phyloP scores from a whole-genome alignment of 2,113 vertebrate genomes.

The Romanogobio albipinnatus region DNA sequence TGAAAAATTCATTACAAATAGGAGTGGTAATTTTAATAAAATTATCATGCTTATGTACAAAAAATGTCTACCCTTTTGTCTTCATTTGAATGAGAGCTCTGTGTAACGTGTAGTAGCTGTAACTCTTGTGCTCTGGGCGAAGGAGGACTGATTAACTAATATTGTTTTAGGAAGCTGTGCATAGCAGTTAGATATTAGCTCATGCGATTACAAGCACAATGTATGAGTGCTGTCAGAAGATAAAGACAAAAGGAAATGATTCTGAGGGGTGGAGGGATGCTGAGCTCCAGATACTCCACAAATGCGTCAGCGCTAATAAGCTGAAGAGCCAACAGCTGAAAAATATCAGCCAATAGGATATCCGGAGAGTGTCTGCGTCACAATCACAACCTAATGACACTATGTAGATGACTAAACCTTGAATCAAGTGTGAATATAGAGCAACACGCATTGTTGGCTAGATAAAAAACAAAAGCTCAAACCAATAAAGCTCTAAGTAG shows the following conservation, averaged over 20 bases:
- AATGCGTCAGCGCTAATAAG: conserved; percentile 28
- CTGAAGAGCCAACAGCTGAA: conserved; percentile 22
- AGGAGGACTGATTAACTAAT: conserved; percentile 23
- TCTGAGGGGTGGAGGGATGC: conserved; percentile 8
- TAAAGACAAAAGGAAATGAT: conserved; percentile 51
- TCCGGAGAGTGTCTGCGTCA: conserved; percentile 32
- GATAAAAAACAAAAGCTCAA: too few species aligned
- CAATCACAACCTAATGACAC: conserved; percentile 20
- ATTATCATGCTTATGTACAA: background rate
- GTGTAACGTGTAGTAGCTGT: background rate
- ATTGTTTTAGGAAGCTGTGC: conserved; percentile 14
- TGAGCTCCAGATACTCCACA: conserved; percentile 29
- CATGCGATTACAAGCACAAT: conserved; percentile 27
- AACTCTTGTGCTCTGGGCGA: background rate
- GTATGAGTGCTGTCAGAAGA: conserved; percentile 23
- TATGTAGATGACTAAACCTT: conserved; percentile 25
- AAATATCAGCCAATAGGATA: conserved; percentile 40
- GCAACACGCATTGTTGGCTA: background rate
- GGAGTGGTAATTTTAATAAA: background rate
- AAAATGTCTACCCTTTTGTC: background rate
- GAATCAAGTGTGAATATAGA: background rate
- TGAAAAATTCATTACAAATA: background rate
- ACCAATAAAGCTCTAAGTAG: background rate
- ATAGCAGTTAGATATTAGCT: conserved; percentile 41
- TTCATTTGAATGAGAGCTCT: background rate